These are phyloP conservation scores for Psittacula derbiana DNA, from an alignment of 2,797 vertebrate genomes.

Conservation along the genomic window DNA sequence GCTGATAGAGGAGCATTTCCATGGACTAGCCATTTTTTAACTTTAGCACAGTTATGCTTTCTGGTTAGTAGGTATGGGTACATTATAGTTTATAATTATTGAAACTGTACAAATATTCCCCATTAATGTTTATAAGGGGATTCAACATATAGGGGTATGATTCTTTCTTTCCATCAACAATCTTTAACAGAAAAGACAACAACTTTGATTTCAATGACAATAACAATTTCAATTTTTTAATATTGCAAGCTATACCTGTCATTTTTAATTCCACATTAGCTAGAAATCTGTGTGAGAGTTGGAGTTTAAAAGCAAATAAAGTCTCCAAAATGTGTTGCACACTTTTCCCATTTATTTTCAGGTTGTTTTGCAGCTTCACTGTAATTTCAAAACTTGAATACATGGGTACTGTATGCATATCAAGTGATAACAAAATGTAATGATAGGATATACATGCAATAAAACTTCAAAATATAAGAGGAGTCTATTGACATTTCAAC, in stretches of 20 bases:
- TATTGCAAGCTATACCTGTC: neutral
- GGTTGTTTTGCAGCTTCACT: neutral
- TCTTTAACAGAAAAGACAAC: neutral
- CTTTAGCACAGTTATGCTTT: neutral
- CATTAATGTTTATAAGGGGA: neutral
- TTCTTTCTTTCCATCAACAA: neutral
- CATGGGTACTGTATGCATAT: neutral
- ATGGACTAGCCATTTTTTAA: neutral
- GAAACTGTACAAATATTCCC: neutral
- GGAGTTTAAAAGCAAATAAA: neutral
- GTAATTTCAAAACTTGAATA: neutral
- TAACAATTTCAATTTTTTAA: neutral
- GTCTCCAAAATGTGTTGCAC: neutral
- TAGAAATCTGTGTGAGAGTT: neutral
- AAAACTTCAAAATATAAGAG: neutral
- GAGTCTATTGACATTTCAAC: neutral
- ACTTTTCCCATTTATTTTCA: neutral
- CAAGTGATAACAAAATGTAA: neutral
- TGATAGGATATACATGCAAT: neutral
- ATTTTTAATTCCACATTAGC: neutral
- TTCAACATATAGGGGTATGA: neutral
- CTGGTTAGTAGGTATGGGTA: neutral
- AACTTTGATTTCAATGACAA: neutral
- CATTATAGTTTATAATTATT: neutral
- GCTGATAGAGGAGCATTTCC: neutral